Evolutionary conservation across 2,888 invertebrate species (phyloP).

Genomic region (Halocaridina rubra): DNA sequence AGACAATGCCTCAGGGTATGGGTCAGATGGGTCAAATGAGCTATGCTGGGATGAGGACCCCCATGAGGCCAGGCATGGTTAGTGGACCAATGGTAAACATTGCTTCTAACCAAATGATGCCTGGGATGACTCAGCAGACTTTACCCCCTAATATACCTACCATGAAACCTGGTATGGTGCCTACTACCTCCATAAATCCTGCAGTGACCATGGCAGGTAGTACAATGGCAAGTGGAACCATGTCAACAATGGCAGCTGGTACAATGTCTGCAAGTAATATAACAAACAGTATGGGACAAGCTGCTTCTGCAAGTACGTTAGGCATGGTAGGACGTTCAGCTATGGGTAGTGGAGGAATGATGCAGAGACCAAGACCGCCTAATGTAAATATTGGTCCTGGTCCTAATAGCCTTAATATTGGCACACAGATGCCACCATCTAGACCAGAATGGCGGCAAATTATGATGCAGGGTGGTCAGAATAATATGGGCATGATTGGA

Average conservation of each 20-base stretch:
- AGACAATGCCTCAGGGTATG: constrained; percentile 53
- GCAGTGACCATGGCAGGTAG: constrained; percentile 36
- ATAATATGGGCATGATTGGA: constrained; percentile 56
- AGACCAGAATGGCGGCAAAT: constrained; percentile 62
- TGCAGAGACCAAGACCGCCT: constrained; percentile 52
- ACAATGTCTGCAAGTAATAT: constrained; percentile 49
- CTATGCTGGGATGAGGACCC: constrained; percentile 52
- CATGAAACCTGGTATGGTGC: constrained; percentile 53
- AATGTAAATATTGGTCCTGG: constrained; percentile 55
- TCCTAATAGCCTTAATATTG: constrained; percentile 51
- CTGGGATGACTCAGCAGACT: constrained; percentile 51
- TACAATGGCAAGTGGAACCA: constrained; percentile 40
- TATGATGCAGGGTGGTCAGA: constrained; percentile 59
- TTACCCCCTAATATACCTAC: constrained; percentile 55
- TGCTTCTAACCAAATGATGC: constrained; percentile 50
- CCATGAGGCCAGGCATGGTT: constrained; percentile 56
- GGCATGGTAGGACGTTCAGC: constrained; percentile 46
- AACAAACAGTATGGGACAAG: constrained; percentile 28
- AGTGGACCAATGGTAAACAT: constrained; percentile 52
- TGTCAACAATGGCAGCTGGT: constrained; percentile 43
- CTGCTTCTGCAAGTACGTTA: constrained; percentile 25
- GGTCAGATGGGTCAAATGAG: constrained; percentile 52
- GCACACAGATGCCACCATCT: constrained; percentile 60
- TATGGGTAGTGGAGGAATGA: constrained; percentile 29
- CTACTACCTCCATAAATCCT: constrained; percentile 49